Conservation (phyloP, 2,113 vertebrate genomes). For the Stegastes partitus region DNA sequence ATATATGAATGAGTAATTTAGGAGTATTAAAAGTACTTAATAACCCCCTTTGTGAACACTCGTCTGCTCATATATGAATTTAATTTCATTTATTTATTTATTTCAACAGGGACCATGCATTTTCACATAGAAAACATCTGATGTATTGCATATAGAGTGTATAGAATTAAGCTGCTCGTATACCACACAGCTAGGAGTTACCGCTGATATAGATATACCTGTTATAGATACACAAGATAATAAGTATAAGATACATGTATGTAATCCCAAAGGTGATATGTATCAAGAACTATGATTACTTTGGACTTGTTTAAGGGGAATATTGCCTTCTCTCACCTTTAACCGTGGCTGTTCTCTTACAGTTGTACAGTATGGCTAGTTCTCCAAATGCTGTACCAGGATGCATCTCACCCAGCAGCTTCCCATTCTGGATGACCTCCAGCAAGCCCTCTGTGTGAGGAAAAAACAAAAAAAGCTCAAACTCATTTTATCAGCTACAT, state of each 20-base stretch:
- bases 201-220: no score
- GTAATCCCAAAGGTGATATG: neutral
- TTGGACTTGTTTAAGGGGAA: neutral
- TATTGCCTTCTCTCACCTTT: slow-evolving; percentile 76
- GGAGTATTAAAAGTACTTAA: no score
- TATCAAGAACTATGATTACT: neutral
- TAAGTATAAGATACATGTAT: neutral
- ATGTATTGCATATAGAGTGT: no score
- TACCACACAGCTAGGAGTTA: no score
- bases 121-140: no score
- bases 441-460: slow-evolving; percentile 81
- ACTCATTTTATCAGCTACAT: neutral
- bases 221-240: no score
- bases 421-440: slow-evolving; percentile 85
- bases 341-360: slow-evolving; percentile 87
- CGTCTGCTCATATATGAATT: no score
- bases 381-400: slow-evolving; percentile 88
- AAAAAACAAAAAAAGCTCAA: neutral
- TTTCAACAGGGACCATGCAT: no score
- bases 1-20: no score
- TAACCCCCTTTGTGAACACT: no score
- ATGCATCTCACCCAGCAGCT: slow-evolving; percentile 84
- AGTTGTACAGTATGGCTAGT: slow-evolving; percentile 88
- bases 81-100: no score
- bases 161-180: no score